These are phyloP conservation scores for Girardinichthys multiradiatus DNA, from an alignment of 2,113 vertebrate species.

Conservation along the genomic window DNA sequence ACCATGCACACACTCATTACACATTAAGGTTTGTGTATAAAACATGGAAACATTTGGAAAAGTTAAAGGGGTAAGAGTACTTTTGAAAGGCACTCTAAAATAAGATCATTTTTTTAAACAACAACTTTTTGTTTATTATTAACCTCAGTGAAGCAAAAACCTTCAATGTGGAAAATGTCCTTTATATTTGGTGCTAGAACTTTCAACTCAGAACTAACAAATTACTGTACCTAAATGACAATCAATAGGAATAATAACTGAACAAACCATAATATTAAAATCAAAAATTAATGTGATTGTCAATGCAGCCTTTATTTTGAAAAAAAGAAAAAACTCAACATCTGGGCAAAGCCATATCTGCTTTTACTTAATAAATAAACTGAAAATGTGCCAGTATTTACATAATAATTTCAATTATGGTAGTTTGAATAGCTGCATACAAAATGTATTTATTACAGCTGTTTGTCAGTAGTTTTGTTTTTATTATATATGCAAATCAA, in stretches of 20 bases:
- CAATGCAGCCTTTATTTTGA: background rate
- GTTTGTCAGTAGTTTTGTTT: slow-evolving; percentile 9
- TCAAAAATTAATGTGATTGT: background rate
- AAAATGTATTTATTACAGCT: background rate
- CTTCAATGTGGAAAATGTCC: background rate
- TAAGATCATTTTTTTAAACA: slow-evolving; percentile 25
- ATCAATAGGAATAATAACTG: background rate
- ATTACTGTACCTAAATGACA: background rate
- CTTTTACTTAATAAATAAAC: background rate
- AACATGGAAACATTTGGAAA: background rate
- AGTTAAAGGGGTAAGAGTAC: background rate
- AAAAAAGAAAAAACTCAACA: background rate
- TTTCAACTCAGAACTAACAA: background rate
- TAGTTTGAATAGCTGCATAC: background rate
- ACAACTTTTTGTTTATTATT: slow-evolving; percentile 30
- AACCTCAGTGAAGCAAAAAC: slow-evolving; percentile 1
- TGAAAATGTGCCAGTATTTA: background rate
- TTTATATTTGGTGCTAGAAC: slow-evolving; percentile 24
- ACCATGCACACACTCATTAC: too few relatives aligned
- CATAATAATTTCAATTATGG: background rate
- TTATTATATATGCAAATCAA: background rate
- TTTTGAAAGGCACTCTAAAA: too few relatives aligned
- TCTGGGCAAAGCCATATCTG: background rate
- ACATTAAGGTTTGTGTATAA: background rate
- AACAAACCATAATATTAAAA: background rate